These are phyloP conservation scores for Rhopalosiphum nymphaeae DNA, from an alignment of 2,888 invertebrate genomes.

Conservation along the genomic window DNA sequence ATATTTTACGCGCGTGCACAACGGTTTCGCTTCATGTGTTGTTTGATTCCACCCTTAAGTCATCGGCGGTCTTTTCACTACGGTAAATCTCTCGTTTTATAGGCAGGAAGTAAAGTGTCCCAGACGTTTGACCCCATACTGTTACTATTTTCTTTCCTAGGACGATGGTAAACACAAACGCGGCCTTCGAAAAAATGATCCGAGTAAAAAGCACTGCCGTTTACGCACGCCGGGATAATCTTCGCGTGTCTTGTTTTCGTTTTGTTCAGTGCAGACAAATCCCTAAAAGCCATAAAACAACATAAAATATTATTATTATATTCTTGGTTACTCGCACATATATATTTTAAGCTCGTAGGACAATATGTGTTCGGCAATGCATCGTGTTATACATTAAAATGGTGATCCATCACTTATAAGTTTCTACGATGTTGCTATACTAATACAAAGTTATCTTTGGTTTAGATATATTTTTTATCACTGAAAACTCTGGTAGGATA, in stretches of 20 bases:
- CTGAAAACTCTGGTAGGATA: not conserved
- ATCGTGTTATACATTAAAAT: not conserved
- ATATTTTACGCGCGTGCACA: conserved; percentile 59
- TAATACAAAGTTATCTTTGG: not conserved
- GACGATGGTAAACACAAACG: conserved; percentile 6
- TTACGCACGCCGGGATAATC: not conserved
- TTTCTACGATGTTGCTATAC: not conserved
- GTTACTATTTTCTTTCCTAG: not conserved
- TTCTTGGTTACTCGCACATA: not conserved
- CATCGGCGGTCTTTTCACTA: conserved; percentile 14
- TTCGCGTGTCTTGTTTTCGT: not conserved
- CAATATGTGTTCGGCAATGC: not conserved
- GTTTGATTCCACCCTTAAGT: conserved; percentile 32
- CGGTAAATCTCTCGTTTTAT: conserved; percentile 19
- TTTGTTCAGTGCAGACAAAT: not conserved
- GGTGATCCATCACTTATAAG: not conserved
- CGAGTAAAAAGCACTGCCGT: not conserved
- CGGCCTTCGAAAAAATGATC: not conserved
- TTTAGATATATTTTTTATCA: not conserved
- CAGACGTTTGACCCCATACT: conserved; percentile 53
- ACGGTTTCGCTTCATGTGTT: not conserved
- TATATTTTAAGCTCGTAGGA: conserved; percentile 6
- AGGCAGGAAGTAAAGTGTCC: not conserved
- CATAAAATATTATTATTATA: conserved; percentile 19
- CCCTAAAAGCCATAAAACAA: conserved; percentile 8